Base-by-base conservation (phyloP, 2,888 invertebrate species). In the Ectemnius cavifrons region DNA sequence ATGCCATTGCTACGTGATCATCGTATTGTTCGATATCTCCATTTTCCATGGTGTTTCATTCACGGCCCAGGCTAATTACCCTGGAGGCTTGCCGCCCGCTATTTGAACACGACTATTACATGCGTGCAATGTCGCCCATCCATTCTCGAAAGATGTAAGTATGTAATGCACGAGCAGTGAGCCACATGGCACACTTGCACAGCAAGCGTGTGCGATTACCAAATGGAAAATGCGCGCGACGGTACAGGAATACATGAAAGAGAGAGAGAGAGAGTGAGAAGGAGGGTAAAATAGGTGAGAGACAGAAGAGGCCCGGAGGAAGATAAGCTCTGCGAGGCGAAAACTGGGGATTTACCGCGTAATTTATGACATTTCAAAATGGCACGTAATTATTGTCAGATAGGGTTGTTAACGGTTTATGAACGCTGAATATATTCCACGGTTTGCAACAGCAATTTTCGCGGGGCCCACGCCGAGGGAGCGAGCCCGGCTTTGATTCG, bases 341-440 rank as follows among this genome's bases (percentile, higher is more conserved):
- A 79, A 86, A 83, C 79, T 85, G 81, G 80, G 80, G 85, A 88
- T 88, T 86, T 87, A 84, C 83, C 82, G 81, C 76, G 80, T 75
- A 84, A 87, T 87, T 86, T 85, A 84, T 83, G 84, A 85, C 85
- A 82, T 83, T 84, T 88, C 85, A 85, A 77, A 81, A 80, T 75
- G 86, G 85, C 81, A 82, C 79, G 85, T 86, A 89, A 89, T 88
- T 87, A 87, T 84, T 83, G 79, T 79, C 77, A 73, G 77, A 85
- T 81, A 79, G 71, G 78, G 74, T 77, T 80, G 82, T 80, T 82
- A 71, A 78, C 79, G 82, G 72, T 81, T 79, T 73, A 82, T 77
- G 73, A 75, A 77, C 81, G 71, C 69, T 62, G 66, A 59, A 79
- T 70, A 79, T 70, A 71, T 69, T 61, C 63, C 52, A 57, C 52